phyloP scores from a whole-genome alignment of 2,888 invertebrate species.

The Lymantria dispar region DNA sequence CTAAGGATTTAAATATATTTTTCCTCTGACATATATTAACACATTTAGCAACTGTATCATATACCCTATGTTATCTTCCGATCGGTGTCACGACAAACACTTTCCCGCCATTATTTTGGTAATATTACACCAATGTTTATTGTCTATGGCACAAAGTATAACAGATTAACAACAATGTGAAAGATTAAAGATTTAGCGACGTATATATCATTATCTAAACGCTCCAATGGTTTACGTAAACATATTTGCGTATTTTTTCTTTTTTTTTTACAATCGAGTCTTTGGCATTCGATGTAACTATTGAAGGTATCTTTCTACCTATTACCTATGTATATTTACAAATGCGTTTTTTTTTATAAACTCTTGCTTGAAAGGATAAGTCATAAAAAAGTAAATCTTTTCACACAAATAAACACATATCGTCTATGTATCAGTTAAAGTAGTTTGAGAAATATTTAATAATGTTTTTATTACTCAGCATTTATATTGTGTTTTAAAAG shows the following conservation, averaged over 20 bases:
- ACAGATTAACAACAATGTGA: constrained; percentile 6
- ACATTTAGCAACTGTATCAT: not conserved
- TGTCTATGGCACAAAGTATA: constrained; percentile 3
- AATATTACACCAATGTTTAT: constrained; percentile 17
- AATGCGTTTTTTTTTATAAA: no score
- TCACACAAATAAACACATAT: no score
- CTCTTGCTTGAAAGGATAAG: no score
- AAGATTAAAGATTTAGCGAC: constrained; percentile 1
- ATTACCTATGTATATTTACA: no score
- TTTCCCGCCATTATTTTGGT: constrained; percentile 11
- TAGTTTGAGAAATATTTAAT: no score
- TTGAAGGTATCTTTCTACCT: no score
- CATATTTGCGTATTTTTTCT: not conserved
- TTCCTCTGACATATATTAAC: not conserved
- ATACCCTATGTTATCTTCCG: constrained; percentile 14
- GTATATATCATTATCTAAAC: not conserved
- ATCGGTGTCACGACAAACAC: constrained; percentile 15
- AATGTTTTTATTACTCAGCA: no score
- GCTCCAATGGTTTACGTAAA: not conserved
- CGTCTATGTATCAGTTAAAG: no score
- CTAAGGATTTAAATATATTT: no score
- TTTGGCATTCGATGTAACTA: no score
- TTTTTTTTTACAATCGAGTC: not conserved
- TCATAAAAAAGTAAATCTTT: no score
- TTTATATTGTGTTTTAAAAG: no score